Evolutionary conservation across 2,113 vertebrate genomes (phyloP).

Genomic region (Alexandromys fortis): DNA sequence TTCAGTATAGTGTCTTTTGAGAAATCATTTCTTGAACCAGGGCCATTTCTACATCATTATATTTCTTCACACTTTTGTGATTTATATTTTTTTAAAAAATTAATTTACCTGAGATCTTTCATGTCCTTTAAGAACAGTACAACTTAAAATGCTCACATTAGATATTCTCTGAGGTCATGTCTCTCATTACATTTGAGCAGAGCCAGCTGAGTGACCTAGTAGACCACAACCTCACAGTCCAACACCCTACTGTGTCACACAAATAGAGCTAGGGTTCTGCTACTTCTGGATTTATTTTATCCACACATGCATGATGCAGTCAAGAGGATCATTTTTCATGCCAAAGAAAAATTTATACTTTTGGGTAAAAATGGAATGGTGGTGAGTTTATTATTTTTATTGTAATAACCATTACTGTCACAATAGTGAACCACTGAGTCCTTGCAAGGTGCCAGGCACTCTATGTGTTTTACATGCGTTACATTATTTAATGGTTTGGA

Average conservation of each 20-base stretch:
- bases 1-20: not conserved
- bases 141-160: not conserved
- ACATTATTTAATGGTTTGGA: not conserved
- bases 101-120: not conserved
- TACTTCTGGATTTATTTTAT: not conserved
- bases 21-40: not conserved
- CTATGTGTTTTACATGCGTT: not conserved
- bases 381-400: slow-evolving; percentile 62
- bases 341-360: slow-evolving; percentile 42
- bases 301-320: not conserved
- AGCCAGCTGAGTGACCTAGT: not conserved
- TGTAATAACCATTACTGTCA: slow-evolving; percentile 61
- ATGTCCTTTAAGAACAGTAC: not conserved
- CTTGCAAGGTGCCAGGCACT: slow-evolving; percentile 47
- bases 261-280: not conserved
- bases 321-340: not conserved
- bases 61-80: not conserved
- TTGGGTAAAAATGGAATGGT: slow-evolving; percentile 55
- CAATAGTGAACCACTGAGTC: slow-evolving; percentile 40
- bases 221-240: not conserved
- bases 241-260: not conserved
- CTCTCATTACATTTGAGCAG: not conserved
- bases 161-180: not conserved
- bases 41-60: not conserved
- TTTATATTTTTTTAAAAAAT: not conserved